phyloP scores from a whole-genome alignment of 2,113 vertebrate species.

The Nicator chloris region DNA sequence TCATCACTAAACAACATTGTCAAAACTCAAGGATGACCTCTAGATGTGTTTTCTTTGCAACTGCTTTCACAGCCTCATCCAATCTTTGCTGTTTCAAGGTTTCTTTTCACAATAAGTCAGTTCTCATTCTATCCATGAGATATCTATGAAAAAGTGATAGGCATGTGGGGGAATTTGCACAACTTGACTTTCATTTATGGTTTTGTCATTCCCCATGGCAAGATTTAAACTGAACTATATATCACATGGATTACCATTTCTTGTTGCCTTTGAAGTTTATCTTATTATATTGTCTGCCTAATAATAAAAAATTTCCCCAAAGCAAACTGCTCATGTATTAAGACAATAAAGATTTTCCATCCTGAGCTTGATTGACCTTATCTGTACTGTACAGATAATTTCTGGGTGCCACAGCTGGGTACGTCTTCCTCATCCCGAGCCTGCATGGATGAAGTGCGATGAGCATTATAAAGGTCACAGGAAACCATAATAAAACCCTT shows the following conservation, averaged over 20 bases:
- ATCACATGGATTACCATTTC: background rate
- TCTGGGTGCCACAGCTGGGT: background rate
- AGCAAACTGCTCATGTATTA: background rate
- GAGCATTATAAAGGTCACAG: background rate
- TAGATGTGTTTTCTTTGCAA: background rate
- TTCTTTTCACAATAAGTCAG: background rate
- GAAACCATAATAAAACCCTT: background rate
- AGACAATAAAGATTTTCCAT: background rate
- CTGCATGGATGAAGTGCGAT: background rate
- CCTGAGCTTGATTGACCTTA: background rate
- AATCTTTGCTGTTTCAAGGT: background rate
- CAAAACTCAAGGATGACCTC: background rate
- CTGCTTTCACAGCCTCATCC: background rate
- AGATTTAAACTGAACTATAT: background rate
- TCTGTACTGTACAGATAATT: background rate
- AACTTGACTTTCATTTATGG: background rate
- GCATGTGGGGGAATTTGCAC: background rate
- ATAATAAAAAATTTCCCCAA: background rate
- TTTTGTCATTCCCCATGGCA: background rate
- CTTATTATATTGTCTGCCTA: background rate
- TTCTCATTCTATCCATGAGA: background rate
- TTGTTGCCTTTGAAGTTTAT: background rate
- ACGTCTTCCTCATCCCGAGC: background rate
- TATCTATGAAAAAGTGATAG: background rate
- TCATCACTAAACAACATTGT: background rate